A percentile compares a stretch with the other conserved stretches of the same genome.
These are phyloP conservation scores for Bradypodion ventrale DNA, from an alignment of 2,797 vertebrate genomes.

Conservation along the genomic window DNA sequence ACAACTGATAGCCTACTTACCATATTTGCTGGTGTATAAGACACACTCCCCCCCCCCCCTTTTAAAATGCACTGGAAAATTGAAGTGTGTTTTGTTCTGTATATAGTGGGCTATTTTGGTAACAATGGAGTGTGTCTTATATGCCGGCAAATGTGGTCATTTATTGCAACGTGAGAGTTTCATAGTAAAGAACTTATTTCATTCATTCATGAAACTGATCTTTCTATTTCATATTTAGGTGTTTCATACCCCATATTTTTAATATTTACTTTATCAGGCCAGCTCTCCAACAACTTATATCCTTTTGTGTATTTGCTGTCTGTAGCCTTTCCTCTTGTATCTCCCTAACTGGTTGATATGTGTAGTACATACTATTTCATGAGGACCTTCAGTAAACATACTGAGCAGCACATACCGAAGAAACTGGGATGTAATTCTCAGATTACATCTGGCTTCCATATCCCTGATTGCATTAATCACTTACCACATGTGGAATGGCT, in stretches of 20 bases:
- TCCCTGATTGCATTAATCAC: slow-evolving; percentile 38
- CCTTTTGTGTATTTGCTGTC: neutral
- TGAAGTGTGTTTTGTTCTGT: no score
- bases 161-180: neutral
- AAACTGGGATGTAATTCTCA: slow-evolving; percentile 10
- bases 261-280: neutral
- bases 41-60: no score
- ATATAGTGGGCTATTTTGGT: no score
- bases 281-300: neutral
- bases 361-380: neutral
- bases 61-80: no score
- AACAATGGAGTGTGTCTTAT: no score
- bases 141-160: no score
- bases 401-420: neutral
- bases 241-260: neutral
- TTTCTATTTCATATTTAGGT: neutral
- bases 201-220: neutral
- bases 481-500: slow-evolving; percentile 79
- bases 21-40: no score
- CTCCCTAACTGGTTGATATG: neutral
- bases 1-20: no score
- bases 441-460: neutral
- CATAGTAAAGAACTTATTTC: neutral
- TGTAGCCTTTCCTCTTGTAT: neutral
- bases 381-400: neutral